phyloP scores from a whole-genome alignment of 2,797 vertebrate species.

The Melanotaenia parkinsoni region DNA sequence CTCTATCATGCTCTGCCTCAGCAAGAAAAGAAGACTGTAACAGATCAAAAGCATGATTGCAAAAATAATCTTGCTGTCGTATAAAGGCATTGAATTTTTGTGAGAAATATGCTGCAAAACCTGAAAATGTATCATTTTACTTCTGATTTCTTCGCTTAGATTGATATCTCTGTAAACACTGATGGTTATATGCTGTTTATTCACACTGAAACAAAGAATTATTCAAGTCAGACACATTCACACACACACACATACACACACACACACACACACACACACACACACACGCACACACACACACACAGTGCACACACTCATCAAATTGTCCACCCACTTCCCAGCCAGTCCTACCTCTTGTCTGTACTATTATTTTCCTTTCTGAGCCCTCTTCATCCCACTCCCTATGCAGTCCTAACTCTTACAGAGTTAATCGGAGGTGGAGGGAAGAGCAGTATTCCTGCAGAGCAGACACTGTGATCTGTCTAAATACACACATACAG shows the following conservation, averaged over 20 bases:
- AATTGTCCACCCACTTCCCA: conserved; percentile 55
- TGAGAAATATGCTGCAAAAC: background rate
- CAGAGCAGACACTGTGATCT: conserved; percentile 57
- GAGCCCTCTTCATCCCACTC: conserved; percentile 48
- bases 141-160: background rate
- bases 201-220: conserved; percentile 17
- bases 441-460: conserved; percentile 49
- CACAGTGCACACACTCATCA: conserved; percentile 45
- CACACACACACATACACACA: background rate
- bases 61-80: conserved; percentile 17
- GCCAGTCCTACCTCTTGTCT: conserved; percentile 39
- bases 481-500: conserved; percentile 48
- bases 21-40: conserved; percentile 20
- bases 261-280: too few relatives aligned
- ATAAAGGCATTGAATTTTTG: conserved; percentile 16
- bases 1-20: conserved; percentile 37
- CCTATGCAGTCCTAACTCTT: conserved; percentile 55
- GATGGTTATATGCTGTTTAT: conserved; percentile 5
- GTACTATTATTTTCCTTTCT: conserved; percentile 65
- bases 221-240: conserved; percentile 19
- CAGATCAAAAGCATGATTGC: conserved; percentile 34
- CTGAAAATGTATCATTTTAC: background rate
- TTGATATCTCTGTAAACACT: conserved; percentile 11
- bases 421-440: conserved; percentile 72
- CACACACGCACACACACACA: conserved; percentile 8